Conservation (phyloP, 2,888 invertebrate species). For the Steinernema hermaphroditum region DNA sequence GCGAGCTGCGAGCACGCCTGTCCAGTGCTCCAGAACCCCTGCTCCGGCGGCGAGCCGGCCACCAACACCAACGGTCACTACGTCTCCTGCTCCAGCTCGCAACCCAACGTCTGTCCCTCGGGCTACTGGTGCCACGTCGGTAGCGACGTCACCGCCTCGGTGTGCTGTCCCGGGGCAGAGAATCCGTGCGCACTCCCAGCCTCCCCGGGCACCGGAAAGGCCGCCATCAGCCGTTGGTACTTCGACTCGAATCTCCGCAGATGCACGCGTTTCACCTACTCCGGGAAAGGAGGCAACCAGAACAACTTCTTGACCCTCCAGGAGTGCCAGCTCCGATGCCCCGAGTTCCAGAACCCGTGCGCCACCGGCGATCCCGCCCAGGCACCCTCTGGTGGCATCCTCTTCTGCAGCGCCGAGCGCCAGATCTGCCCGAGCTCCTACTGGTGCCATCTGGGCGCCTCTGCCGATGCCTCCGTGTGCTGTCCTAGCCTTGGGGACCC, state of each 20-base stretch:
- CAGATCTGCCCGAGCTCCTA: conserved; percentile 25
- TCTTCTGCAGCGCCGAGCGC: conserved; percentile 3
- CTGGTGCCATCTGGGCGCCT: conserved; percentile 38
- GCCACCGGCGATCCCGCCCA: conserved; percentile 8
- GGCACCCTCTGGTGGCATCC: conserved; percentile 15
- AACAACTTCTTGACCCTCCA: conserved; percentile 41
- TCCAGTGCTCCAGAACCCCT: conserved; percentile 39
- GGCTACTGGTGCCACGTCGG: conserved; percentile 45
- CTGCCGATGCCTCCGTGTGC: conserved; percentile 31
- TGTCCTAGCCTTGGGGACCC: conserved; percentile 27
- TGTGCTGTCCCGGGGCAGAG: conserved; percentile 36
- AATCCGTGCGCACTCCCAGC: conserved; percentile 31
- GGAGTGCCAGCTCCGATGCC: conserved; percentile 33
- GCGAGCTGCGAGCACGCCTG: conserved; percentile 32
- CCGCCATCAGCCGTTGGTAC: conserved; percentile 31
- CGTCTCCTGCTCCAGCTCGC: conserved; percentile 30
- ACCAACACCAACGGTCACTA: conserved; percentile 31
- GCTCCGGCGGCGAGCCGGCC: conserved; percentile 39
- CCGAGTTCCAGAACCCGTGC: conserved; percentile 26
- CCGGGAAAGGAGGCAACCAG: conserved; percentile 42
- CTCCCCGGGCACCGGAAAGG: conserved; percentile 25
- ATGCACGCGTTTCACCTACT: conserved; percentile 39
- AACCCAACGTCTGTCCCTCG: conserved; percentile 38
- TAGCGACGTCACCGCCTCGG: conserved; percentile 34
- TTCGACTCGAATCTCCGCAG: conserved; percentile 38